Conservation (phyloP, 92 coral and sea anemone genomes). For the Phenganax marumi region DNA sequence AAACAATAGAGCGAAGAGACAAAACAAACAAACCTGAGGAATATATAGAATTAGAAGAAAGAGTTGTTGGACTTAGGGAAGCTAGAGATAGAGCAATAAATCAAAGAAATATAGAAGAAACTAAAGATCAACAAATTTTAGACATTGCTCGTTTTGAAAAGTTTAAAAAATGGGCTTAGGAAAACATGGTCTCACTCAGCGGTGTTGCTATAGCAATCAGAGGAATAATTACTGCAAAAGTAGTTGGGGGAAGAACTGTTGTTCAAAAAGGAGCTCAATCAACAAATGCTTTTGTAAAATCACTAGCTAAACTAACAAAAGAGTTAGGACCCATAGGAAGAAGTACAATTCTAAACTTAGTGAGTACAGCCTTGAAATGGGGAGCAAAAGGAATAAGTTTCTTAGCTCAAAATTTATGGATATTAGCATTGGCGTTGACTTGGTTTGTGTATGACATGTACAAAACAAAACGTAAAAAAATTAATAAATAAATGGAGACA, state of each 20-base stretch:
- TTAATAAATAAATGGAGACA: slow-evolving; percentile 6
- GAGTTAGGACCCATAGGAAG: too few species aligned
- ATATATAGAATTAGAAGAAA: background rate
- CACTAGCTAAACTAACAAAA: too few species aligned
- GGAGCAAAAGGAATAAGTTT: slow-evolving; percentile 14
- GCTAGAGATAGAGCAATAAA: background rate
- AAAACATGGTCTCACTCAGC: slow-evolving; percentile 10
- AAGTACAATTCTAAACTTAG: background rate
- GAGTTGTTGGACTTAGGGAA: background rate
- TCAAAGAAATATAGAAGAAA: background rate
- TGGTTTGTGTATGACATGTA: too few species aligned
- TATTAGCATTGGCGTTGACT: background rate
- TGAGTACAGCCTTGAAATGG: background rate
- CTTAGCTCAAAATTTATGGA: slow-evolving; percentile 4
- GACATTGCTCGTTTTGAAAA: background rate
- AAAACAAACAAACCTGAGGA: too few species aligned
- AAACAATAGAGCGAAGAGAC: too few species aligned
- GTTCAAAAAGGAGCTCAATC: slow-evolving; percentile 6
- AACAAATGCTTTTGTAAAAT: background rate
- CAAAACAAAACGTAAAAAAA: background rate
- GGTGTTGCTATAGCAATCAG: slow-evolving; percentile 14
- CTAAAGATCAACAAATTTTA: background rate
- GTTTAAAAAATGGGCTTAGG: slow-evolving; percentile 24
- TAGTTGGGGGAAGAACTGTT: slow-evolving; percentile 2
- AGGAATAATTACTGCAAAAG: slow-evolving; percentile 18